These are phyloP conservation scores for Octonoba sinensis DNA, from an alignment of 2,888 invertebrate species.

Conservation along the genomic window DNA sequence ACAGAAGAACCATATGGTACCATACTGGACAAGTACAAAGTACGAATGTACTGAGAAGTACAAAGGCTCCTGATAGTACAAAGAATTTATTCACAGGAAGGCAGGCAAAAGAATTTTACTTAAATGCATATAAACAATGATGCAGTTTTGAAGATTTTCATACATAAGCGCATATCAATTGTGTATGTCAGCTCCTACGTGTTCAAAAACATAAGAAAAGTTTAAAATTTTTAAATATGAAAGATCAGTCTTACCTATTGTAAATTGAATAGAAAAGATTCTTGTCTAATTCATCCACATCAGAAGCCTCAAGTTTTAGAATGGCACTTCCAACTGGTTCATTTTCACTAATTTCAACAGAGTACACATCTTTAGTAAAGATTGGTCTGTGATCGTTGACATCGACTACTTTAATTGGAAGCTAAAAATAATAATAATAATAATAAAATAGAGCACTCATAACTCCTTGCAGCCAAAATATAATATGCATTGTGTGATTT, in stretches of 20 bases:
- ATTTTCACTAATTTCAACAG: conserved; percentile 84
- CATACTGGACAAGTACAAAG: no score
- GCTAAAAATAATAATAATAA: conserved; percentile 7
- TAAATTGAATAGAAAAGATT: conserved; percentile 85
- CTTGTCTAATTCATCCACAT: conserved; percentile 76
- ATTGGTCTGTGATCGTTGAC: conserved; percentile 89
- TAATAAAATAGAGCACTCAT: not conserved
- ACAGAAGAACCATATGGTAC: no score
- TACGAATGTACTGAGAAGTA: no score
- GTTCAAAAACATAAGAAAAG: no score
- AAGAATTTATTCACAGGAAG: no score
- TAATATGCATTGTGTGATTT: not conserved
- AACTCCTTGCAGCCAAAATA: not conserved
- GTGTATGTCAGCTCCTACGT: no score
- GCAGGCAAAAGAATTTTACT: no score
- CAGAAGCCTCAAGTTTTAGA: conserved; percentile 79
- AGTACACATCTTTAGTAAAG: conserved; percentile 81
- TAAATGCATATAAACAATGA: not conserved
- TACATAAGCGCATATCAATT: no score
- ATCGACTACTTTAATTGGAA: conserved; percentile 64
- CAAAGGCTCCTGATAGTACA: no score
- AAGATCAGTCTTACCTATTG: conserved; percentile 40
- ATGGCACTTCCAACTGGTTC: conserved; percentile 81
- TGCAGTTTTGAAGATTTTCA: not conserved
- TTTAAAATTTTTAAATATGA: not conserved